Conservation (phyloP, 2,113 vertebrate genomes). For the Pipra filicauda region DNA sequence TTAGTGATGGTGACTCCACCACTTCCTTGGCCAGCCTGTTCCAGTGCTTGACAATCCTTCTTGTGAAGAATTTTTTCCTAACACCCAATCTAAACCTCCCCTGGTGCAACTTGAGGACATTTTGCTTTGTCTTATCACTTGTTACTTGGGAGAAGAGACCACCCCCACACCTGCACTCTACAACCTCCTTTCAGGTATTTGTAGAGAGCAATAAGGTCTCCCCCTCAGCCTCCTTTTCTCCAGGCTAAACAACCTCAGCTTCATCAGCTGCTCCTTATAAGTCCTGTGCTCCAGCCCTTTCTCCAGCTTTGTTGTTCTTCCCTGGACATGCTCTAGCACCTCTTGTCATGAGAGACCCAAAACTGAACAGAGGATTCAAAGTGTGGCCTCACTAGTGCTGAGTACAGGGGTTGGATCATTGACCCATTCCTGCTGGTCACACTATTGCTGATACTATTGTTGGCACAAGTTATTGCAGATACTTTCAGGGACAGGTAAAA, state of each 20-base stretch:
- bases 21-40: neutral
- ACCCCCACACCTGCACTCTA: neutral
- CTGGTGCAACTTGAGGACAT: neutral
- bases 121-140: neutral
- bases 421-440: neutral
- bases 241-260: neutral
- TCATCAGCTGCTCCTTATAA: neutral
- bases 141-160: neutral
- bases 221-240: neutral
- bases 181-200: neutral
- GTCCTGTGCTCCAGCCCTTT: neutral
- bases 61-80: neutral
- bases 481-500: neutral
- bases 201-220: neutral
- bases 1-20: neutral
- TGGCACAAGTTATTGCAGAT: neutral
- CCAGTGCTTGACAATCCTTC: neutral
- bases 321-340: neutral
- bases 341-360: neutral
- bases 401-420: neutral
- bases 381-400: neutral
- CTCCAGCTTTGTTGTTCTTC: neutral
- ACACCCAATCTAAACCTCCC: neutral
- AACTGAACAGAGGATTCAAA: neutral
- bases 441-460: neutral